Base-by-base conservation (phyloP, 1,140 invertebrate genomes). In the Hyphantria cunea region DNA sequence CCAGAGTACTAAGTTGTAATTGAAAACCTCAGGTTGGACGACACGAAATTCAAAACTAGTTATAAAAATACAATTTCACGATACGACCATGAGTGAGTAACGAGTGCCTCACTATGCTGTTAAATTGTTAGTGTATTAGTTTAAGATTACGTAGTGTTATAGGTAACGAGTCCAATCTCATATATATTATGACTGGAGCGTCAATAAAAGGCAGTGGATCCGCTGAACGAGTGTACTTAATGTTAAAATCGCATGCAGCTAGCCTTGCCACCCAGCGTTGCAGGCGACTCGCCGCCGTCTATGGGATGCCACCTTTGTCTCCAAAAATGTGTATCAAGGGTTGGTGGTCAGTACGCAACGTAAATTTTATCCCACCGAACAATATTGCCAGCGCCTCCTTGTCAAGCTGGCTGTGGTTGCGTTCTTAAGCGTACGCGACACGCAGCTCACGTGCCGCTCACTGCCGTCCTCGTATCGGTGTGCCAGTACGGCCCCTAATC, bases 381-480 rank as follows among this genome's bases (percentile, higher is more conserved):
- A 15, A 6, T 11, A 66, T 66, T 0, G 64, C 55, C 5, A 66
- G 33, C 31, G 72, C 54, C 41, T 78, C 70, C 15, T 72, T 73
- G 12, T 78, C 73, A 5, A 74, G n/a, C 7, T 69, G 72, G 3
- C 70, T 71, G 58, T 76, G 74, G 42, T 76, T 74, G 41, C 45
- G 45, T 53, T 76, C 76, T 65, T 67, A 8, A 78, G 59, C 1
- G 76, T 78, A 50, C 76, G 33, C 8, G 76, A 78, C 32, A 66
- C 70, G 54, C 64, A 74, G 31, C 68, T 62, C 4, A 78, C 49
- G 6, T 71, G 73, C 13, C 53, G 48, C 45, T 60, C 48, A 10
- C 15, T 60, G 17, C 56, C 56, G 25, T 60, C 37, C 8, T 33
- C 0, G 15, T 39, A 62, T 7, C 32, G 31, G 3, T 63, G 60